Evolutionary conservation across 2,113 vertebrate genomes (phyloP), one percentile per base, ranked within the genome.

Genomic region (Misgurnus mizolepis): DNA sequence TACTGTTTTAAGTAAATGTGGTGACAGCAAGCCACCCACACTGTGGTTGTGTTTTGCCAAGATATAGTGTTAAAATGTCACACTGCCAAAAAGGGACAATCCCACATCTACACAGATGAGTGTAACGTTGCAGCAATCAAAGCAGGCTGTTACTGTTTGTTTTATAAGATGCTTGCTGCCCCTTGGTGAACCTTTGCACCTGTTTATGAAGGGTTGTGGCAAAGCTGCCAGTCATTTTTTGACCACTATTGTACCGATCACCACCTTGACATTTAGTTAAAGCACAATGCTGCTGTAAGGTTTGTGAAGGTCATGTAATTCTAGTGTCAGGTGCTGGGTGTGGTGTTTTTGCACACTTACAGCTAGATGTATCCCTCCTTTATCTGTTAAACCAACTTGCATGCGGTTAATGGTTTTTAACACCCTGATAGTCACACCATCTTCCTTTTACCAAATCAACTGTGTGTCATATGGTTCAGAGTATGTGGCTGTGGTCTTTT

Each of bases 181-280:
- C n/a, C 74, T 82, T 18, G 55, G 12, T 27, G 6, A 68, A 67
- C 65, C 40, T 76, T 79, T 75, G 70, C 72, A 50, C 47, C 39
- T 39, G 27, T 15, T 58, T 55, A 43, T 15, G 5, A 65, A 79
- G 72, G 79, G 76, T 45, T 78, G 82, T 70, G 80, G 83, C 22
- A 22, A 68, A 61, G 64, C 34, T 15, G 11, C 5, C 11, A 80
- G 76, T 82, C 68, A 76, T 73, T 77, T 77, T 67, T 12, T 7
- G 70, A 81, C 41, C 45, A 65, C 7, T 39, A 18, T 27, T 61
- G 4, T 61, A 55, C 55, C 18, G 34, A 15, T 0, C 49, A 11
- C 17, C 55, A 43, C 14, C 45, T 11, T 73, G 49, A 12, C 66
- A 22, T 64, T 74, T 56, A 78, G 7, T 68, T 56, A 78, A 10